phyloP scores from a whole-genome alignment of 2,888 invertebrate genomes.

The Pedicia rivosa region DNA sequence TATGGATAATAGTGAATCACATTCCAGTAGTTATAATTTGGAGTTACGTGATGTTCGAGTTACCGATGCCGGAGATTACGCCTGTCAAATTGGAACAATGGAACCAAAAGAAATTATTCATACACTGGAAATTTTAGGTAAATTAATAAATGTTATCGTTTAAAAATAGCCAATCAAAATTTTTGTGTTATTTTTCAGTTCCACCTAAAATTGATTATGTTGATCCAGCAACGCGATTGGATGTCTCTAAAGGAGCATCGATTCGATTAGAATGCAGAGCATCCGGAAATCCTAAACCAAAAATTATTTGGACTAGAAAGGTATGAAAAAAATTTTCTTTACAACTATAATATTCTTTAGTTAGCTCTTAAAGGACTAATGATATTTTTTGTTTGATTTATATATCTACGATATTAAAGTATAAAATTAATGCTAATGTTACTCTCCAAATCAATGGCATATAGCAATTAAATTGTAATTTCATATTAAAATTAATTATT shows the following conservation, averaged over 20 bases:
- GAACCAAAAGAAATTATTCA: conserved; percentile 35
- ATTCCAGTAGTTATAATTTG: conserved; percentile 31
- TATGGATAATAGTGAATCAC: conserved; percentile 14
- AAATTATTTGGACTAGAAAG: conserved; percentile 36
- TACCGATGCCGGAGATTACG: conserved; percentile 36
- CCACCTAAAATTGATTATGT: conserved; percentile 37
- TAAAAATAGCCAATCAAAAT: no score
- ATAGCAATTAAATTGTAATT: no score
- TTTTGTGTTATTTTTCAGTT: no score
- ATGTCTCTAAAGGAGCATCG: conserved; percentile 35
- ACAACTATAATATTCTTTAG: no score
- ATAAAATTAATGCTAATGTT: no score
- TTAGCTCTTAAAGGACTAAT: no score
- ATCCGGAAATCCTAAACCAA: conserved; percentile 36
- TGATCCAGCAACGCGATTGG: conserved; percentile 33
- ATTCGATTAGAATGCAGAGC: conserved; percentile 35
- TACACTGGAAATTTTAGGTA: conserved; percentile 35
- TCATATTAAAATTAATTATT: no score
- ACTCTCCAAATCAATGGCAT: no score
- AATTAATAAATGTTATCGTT: no score
- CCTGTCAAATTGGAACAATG: conserved; percentile 36
- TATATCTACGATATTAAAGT: no score
- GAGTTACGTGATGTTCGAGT: conserved; percentile 34
- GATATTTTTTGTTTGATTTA: no score
- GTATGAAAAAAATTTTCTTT: no score